phyloP scores from a whole-genome alignment of 2,888 invertebrate species.

The Pseudoips prasinana region DNA sequence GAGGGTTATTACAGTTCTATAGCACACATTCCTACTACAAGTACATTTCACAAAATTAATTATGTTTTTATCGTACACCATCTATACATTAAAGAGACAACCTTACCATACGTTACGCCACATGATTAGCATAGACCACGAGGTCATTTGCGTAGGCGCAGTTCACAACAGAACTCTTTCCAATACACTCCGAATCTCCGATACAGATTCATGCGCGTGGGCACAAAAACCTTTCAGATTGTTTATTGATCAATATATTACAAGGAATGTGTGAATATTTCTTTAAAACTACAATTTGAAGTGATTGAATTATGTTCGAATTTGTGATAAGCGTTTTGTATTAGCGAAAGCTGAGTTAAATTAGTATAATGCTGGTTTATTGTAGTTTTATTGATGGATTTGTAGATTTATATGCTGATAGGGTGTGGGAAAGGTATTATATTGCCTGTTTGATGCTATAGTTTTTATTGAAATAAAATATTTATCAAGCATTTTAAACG shows the following conservation, averaged over 20 bases:
- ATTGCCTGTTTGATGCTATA: no score
- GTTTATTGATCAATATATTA: slow-evolving; percentile 35
- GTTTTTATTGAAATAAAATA: no score
- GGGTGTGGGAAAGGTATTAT: slow-evolving; percentile 8
- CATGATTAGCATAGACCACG: slow-evolving; percentile 42
- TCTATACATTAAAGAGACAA: slow-evolving; percentile 4
- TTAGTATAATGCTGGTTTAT: slow-evolving; percentile 33
- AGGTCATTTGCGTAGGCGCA: slow-evolving; percentile 44
- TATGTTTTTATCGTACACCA: no score
- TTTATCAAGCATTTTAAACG: no score
- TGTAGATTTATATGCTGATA: slow-evolving; percentile 21
- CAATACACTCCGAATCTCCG: slow-evolving; percentile 2
- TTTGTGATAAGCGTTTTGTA: slow-evolving; percentile 26
- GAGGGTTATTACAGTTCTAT: no score
- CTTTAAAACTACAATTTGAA: slow-evolving; percentile 23
- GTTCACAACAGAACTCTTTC: slow-evolving; percentile 33
- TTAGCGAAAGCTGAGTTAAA: slow-evolving; percentile 24
- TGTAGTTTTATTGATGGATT: slow-evolving; percentile 26
- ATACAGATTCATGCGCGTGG: slow-evolving; percentile 34
- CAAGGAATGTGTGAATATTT: slow-evolving; percentile 30
- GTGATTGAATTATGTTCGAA: slow-evolving; percentile 32
- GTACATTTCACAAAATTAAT: no score
- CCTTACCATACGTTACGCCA: slow-evolving; percentile 17
- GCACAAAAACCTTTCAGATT: slow-evolving; percentile 24
- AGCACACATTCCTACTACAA: no score